A percentile compares a stretch with the other conserved stretches of the same genome.
phyloP scores from a whole-genome alignment of 2,888 invertebrate species.

The Leptura quadrifasciata region DNA sequence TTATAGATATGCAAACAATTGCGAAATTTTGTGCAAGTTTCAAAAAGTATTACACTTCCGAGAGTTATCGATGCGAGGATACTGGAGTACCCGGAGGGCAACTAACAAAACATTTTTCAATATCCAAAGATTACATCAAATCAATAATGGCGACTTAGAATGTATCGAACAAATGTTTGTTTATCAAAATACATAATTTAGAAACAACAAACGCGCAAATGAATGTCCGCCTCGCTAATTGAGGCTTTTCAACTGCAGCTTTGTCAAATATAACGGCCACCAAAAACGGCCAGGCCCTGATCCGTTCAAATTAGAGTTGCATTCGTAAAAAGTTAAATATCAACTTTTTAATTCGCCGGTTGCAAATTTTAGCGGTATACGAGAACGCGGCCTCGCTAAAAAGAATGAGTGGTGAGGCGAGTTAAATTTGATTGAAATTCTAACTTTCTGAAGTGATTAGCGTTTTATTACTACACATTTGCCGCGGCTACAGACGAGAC shows the following conservation, averaged over 20 bases:
- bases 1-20: too few species aligned
- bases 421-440: constrained; percentile 24
- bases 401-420: constrained; percentile 7
- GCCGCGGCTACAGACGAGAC: background rate
- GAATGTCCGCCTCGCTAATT: background rate
- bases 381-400: constrained; percentile 1
- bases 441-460: constrained; percentile 23
- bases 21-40: too few species aligned
- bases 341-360: constrained; percentile 7
- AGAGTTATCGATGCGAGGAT: too few species aligned
- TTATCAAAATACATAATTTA: background rate
- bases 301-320: constrained; percentile 11
- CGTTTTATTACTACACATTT: constrained; percentile 13
- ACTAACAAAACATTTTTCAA: too few species aligned
- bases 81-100: too few species aligned
- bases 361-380: constrained; percentile 16
- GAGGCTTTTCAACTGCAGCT: background rate
- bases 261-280: background rate
- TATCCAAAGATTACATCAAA: too few species aligned
- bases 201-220: background rate
- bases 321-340: constrained; percentile 16
- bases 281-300: background rate
- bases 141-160: too few species aligned
- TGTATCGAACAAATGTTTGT: too few species aligned
- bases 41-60: too few species aligned